Conservation (phyloP, 2,797 vertebrate genomes). For the Ciconia nigra region DNA sequence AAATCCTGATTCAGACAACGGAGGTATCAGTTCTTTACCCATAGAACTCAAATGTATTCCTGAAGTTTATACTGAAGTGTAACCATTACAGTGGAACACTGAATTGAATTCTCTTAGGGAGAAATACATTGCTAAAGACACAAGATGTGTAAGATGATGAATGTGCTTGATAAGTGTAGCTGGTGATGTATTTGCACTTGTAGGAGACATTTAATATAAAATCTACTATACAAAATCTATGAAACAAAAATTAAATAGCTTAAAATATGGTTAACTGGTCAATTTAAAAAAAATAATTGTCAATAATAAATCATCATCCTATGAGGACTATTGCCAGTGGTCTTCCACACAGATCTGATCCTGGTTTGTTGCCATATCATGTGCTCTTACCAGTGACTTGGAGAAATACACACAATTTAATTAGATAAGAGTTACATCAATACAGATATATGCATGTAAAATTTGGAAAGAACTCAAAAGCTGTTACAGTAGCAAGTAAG, state of each 20-base stretch:
- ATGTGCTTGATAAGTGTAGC: background rate
- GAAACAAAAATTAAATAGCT: background rate
- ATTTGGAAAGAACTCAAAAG: background rate
- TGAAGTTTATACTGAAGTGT: background rate
- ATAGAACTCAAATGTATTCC: background rate
- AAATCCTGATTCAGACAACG: background rate
- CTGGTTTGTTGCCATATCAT: background rate
- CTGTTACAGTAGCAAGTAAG: background rate
- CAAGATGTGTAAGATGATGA: background rate
- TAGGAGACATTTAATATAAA: background rate
- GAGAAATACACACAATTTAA: background rate
- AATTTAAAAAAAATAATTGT: background rate
- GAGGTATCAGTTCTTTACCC: background rate
- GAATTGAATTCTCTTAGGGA: background rate
- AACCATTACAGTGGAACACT: background rate
- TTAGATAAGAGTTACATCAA: background rate
- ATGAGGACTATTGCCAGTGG: background rate
- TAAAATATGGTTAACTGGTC: background rate
- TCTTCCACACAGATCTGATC: background rate
- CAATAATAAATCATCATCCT: background rate
- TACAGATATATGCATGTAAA: background rate
- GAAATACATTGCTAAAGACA: background rate
- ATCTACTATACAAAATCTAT: background rate
- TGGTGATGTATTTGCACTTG: background rate
- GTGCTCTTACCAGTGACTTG: background rate